Evolutionary conservation across 1,140 invertebrate species (phyloP).

Genomic region (Drosophila baimaii): DNA sequence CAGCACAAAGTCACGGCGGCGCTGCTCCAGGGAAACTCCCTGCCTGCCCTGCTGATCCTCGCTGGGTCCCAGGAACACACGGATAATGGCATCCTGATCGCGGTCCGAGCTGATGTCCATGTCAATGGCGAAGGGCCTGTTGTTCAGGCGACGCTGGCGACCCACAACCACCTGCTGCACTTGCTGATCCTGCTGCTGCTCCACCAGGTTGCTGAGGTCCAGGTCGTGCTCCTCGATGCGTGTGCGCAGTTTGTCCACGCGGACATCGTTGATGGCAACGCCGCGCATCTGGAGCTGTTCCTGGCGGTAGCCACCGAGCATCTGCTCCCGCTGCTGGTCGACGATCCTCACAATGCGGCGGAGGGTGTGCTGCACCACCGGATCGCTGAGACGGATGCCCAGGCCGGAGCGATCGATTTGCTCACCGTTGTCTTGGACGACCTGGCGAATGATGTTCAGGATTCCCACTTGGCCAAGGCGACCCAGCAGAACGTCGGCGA

Average conservation of each 20-base stretch:
- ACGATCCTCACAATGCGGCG: constrained; percentile 86
- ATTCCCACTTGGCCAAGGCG: constrained; percentile 57
- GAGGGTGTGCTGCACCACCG: constrained; percentile 87
- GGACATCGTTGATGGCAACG: constrained; percentile 86
- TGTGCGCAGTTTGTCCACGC: constrained; percentile 84
- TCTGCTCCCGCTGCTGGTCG: constrained; percentile 85
- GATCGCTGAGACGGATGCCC: constrained; percentile 85
- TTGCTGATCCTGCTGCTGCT: constrained; percentile 62
- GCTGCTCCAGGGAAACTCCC: constrained; percentile 85
- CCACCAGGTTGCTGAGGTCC: constrained; percentile 81
- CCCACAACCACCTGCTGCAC: constrained; percentile 38
- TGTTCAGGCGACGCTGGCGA: constrained; percentile 86
- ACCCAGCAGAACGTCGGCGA: constrained; percentile 59
- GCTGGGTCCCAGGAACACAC: constrained; percentile 86
- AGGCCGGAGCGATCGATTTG: constrained; percentile 50
- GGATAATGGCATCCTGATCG: constrained; percentile 84
- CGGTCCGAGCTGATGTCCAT: constrained; percentile 85
- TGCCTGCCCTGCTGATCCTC: constrained; percentile 85
- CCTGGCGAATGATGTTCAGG: constrained; percentile 51
- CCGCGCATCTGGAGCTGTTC: constrained; percentile 85
- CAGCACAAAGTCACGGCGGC: constrained; percentile 87
- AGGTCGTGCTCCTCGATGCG: constrained; percentile 62
- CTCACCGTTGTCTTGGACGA: constrained; percentile 36
- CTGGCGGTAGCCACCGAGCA: constrained; percentile 67
- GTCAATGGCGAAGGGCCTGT: constrained; percentile 87